Evolutionary conservation across 2,113 vertebrate species (phyloP), one percentile per base, ranked within the genome.

Genomic region (Telmatochromis sp.): DNA sequence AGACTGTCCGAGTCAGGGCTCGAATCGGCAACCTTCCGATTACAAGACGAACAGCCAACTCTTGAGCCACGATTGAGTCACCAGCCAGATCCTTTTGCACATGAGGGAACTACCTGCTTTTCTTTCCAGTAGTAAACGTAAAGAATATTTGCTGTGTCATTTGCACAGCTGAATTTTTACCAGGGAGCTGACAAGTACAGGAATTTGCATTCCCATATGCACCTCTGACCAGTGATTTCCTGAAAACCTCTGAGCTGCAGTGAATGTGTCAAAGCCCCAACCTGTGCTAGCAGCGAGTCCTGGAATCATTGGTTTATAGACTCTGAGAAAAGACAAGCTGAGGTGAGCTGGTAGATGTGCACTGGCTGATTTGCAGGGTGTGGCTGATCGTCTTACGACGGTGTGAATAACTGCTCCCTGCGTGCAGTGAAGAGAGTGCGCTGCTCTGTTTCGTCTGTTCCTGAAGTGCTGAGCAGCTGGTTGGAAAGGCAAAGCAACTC

Each of bases 401-500:
- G 63, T 83, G 63, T 78, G 45, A 80, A 58, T 80, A 68, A 40
- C 40, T 51, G 42, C 6, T 54, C 31, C 51, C 35, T 83, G 65
- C 68, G 58, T 47, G 78, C 33, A 9, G 57, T 73, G 47, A 85
- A 83, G 63, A 53, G 50, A 65, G 78, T 60, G 17, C 45, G 40
- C 26, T 13, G 65, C 31, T 79, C 63, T 54, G 47, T 86, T 80
- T 89, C 5, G 7, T 84, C 78, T 78, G 23, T 3, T 88, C 81
- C 47, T 17, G 5, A 86, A 84, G 79, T 78, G 26, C 82, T 51
- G 85, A 87, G 84, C 86, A 90, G 85, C 86, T 87, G 82, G 58
- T 82, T 79, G 73, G 54, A 85, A 68, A 65, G 80, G 85, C 80
- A 75, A 54, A 83, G 87, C 86, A 84, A n/a, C 81, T 80, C 65